Conservation (phyloP, 1,140 invertebrate species). For the Vanessa tameamea region DNA sequence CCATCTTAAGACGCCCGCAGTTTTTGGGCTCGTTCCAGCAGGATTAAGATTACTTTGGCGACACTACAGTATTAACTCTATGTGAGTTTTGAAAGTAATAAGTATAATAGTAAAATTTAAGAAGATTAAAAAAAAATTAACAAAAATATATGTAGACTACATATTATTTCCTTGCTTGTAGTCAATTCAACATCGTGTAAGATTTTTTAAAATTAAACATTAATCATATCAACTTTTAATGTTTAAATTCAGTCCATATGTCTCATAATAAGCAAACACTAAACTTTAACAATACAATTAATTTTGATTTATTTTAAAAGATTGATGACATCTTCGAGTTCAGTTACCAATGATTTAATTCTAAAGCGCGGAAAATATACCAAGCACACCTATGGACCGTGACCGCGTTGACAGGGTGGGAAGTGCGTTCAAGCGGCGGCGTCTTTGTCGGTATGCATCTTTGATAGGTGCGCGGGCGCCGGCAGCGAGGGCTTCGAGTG, state of each 20-base stretch:
- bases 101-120: background rate
- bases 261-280: background rate
- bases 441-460: conserved; percentile 66
- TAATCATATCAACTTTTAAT: no score
- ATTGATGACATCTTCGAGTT: background rate
- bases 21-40: conserved; percentile 78
- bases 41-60: conserved; percentile 66
- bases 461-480: conserved; percentile 70
- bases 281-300: background rate
- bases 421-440: conserved; percentile 50
- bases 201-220: no score
- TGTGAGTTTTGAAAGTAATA: conserved; percentile 40
- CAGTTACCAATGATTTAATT: background rate
- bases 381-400: conserved; percentile 46
- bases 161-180: no score
- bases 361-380: background rate
- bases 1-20: conserved; percentile 75
- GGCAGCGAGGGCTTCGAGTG: conserved; percentile 65
- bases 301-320: background rate
- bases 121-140: background rate
- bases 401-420: conserved; percentile 69
- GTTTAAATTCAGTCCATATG: no score
- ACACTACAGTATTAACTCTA: conserved; percentile 49
- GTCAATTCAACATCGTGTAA: no score
- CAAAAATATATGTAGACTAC: background rate